Evolutionary conservation across 2,888 invertebrate species (phyloP).

Genomic region (Lampropteryx suffumata): DNA sequence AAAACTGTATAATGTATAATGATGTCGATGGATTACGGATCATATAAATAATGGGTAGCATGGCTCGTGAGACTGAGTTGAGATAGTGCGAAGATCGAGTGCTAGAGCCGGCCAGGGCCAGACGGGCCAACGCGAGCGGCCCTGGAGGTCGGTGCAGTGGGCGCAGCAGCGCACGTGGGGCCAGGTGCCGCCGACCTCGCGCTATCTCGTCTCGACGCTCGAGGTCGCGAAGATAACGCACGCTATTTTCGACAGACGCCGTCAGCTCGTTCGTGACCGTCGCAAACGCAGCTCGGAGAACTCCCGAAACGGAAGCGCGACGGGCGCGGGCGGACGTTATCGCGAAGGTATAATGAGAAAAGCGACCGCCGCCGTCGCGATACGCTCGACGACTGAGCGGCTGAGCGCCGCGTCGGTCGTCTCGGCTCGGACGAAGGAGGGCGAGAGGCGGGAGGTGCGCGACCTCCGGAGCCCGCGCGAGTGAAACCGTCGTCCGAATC

Average conservation of each 20-base stretch:
- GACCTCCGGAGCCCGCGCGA: slow-evolving; percentile 72
- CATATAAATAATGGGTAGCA: slow-evolving; percentile 1
- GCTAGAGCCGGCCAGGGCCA: slow-evolving; percentile 28
- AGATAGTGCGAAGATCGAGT: slow-evolving; percentile 23
- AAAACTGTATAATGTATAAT: slow-evolving; percentile 19
- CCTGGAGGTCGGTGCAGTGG: slow-evolving; percentile 50
- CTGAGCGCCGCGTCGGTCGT: slow-evolving; percentile 52
- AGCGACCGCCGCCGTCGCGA: slow-evolving; percentile 71
- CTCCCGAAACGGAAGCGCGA: slow-evolving; percentile 62
- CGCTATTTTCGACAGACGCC: slow-evolving; percentile 71
- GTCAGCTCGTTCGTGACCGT: slow-evolving; percentile 67
- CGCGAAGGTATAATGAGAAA: slow-evolving; percentile 28
- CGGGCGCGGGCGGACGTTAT: slow-evolving; percentile 36
- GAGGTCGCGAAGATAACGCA: slow-evolving; percentile 80
- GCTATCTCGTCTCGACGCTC: slow-evolving; percentile 76
- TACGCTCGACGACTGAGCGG: slow-evolving; percentile 79
- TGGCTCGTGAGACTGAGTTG: slow-evolving; percentile 1
- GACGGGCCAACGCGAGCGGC: slow-evolving; percentile 48
- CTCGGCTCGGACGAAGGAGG: slow-evolving; percentile 57
- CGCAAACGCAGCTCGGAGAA: slow-evolving; percentile 68
- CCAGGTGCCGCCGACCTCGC: slow-evolving; percentile 80
- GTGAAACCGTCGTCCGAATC: slow-evolving; percentile 67
- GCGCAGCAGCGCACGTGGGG: slow-evolving; percentile 65
- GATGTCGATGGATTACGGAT: slow-evolving; percentile 22
- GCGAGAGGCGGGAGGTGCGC: slow-evolving; percentile 68